Evolutionary conservation across 2,113 vertebrate genomes (phyloP).

Genomic region (Sorex araneus): DNA sequence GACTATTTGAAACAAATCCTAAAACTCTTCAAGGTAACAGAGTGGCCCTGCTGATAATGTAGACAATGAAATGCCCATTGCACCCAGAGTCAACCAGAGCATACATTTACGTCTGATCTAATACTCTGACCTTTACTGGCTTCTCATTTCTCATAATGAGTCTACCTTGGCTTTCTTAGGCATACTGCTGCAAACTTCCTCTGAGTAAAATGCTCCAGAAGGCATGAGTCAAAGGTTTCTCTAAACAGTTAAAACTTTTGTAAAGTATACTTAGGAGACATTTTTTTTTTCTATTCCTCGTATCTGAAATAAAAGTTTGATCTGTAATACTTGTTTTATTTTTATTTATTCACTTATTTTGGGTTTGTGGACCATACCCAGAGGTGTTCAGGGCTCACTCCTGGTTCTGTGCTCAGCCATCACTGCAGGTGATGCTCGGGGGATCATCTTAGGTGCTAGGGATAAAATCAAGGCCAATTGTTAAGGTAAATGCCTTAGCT

Average conservation of each 20-base stretch:
- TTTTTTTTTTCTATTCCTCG: conserved; percentile 38
- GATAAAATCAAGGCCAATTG: no score
- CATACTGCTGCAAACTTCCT: background rate
- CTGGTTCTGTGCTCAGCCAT: no score
- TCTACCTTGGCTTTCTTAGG: background rate
- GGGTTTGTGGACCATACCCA: no score
- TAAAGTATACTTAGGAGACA: background rate
- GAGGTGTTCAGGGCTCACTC: no score
- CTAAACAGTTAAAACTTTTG: conserved; percentile 4
- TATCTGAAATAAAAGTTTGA: conserved; percentile 35
- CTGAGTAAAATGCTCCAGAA: background rate
- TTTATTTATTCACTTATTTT: no score
- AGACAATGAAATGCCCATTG: background rate
- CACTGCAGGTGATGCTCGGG: no score
- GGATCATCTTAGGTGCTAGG: no score
- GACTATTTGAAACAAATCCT: background rate
- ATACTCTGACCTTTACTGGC: background rate
- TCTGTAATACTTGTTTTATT: conserved; percentile 21
- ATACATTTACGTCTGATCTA: background rate
- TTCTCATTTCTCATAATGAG: background rate
- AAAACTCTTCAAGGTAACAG: background rate
- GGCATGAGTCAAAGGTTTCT: background rate
- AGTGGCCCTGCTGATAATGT: background rate
- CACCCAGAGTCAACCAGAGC: background rate
- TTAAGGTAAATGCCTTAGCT: no score